phyloP scores from a whole-genome alignment of 2,113 vertebrate genomes.

The Acanthochromis polyacanthus region DNA sequence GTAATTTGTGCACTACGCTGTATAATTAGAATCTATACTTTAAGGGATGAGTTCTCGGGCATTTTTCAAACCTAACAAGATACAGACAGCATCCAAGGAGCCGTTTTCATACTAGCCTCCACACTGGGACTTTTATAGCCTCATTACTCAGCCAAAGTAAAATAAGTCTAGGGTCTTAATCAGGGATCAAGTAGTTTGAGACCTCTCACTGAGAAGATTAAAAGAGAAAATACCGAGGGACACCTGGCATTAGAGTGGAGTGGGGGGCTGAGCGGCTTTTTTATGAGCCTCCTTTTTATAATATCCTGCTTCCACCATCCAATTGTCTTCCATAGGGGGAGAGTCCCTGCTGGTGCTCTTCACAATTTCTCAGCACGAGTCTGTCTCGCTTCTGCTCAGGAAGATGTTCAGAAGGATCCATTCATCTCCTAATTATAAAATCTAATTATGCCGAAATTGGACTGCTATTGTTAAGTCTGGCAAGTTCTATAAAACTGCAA shows the following conservation, averaged over 20 bases:
- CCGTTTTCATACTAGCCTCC: constrained; percentile 32
- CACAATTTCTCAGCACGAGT: constrained; percentile 54
- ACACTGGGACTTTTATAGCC: constrained; percentile 47
- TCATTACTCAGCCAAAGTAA: constrained; percentile 67
- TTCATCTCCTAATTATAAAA: constrained; percentile 64
- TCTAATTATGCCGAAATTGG: constrained; percentile 46
- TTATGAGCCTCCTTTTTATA: constrained; percentile 38
- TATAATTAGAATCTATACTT: constrained; percentile 38
- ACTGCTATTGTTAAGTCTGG: constrained; percentile 30
- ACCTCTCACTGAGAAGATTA: constrained; percentile 66
- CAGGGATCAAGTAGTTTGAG: constrained; percentile 62
- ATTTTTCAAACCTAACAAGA: constrained; percentile 44
- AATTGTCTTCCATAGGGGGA: constrained; percentile 18
- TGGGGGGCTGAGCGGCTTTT: constrained; percentile 23
- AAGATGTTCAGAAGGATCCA: constrained; percentile 46
- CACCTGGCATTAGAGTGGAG: constrained; percentile 50
- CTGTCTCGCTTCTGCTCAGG: constrained; percentile 22
- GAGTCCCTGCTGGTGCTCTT: constrained; percentile 49
- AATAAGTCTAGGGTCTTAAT: constrained; percentile 70
- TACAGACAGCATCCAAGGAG: constrained; percentile 26
- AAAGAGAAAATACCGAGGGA: constrained; percentile 60
- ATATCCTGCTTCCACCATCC: constrained; percentile 35
- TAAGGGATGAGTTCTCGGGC: constrained; percentile 14
- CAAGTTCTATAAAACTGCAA: constrained; percentile 29
- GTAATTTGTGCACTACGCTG: constrained; percentile 1